Conservation (phyloP, 64 coral and sea anemone genomes). For the Montipora sp. region DNA sequence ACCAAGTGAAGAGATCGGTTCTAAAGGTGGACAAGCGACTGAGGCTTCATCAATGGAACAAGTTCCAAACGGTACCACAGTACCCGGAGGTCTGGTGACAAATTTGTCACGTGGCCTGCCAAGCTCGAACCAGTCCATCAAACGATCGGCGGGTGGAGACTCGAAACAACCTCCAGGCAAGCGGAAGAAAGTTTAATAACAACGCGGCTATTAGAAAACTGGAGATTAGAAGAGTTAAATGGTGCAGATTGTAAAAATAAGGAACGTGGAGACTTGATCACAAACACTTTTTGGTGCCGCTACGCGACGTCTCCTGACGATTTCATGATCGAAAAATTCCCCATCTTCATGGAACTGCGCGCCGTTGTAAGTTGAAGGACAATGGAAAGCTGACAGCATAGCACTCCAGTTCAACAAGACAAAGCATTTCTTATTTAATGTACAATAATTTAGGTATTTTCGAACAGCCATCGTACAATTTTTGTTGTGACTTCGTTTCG, state of each 20-base stretch:
- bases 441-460: too few species aligned
- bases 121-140: conserved; percentile 19
- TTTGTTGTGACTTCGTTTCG: too few species aligned
- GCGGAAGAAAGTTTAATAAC: conserved; percentile 37
- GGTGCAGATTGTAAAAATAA: neutral
- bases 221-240: neutral
- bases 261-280: neutral
- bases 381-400: too few species aligned
- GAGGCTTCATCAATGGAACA: neutral
- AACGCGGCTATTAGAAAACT: neutral
- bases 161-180: conserved; percentile 56
- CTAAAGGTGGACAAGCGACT: neutral
- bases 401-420: too few species aligned
- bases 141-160: neutral
- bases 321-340: too few species aligned
- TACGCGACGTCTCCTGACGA: too few species aligned
- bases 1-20: neutral
- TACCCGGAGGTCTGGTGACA: neutral
- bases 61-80: conserved; percentile 16
- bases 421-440: too few species aligned
- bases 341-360: too few species aligned
- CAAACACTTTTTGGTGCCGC: too few species aligned
- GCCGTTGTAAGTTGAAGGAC: too few species aligned
- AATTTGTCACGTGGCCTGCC: neutral
- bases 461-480: too few species aligned